Percentiles rank a stretch among this genome's conserved stretches.
Conservation (phyloP, 2,888 invertebrate genomes). For the Drosophila birchii region DNA sequence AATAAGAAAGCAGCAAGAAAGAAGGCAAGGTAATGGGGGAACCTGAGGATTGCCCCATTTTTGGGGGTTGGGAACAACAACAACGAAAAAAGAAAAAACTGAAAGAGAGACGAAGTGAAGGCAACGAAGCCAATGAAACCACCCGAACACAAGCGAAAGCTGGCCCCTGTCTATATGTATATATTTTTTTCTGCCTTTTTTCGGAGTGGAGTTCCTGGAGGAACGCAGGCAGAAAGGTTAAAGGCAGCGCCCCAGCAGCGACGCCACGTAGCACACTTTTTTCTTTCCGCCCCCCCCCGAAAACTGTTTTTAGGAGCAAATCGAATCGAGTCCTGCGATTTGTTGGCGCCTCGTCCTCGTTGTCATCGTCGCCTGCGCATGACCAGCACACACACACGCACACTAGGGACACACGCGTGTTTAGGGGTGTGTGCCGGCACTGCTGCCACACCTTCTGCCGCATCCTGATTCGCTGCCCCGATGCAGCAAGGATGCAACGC, state of each 20-base stretch:
- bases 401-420: constrained; percentile 32
- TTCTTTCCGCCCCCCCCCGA: constrained; percentile 9
- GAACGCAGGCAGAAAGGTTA: constrained; percentile 5
- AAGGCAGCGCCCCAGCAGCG: constrained; percentile 31
- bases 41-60: background rate
- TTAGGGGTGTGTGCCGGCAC: constrained; percentile 32
- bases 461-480: constrained; percentile 66
- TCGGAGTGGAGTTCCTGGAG: constrained; percentile 23
- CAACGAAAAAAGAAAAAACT: background rate
- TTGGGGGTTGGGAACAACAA: constrained; percentile 16
- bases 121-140: constrained; percentile 11
- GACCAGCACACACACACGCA: constrained; percentile 58
- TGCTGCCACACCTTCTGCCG: constrained; percentile 28
- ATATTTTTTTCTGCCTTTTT: constrained; percentile 1
- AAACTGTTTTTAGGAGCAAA: constrained; percentile 62
- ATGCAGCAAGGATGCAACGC: constrained; percentile 61
- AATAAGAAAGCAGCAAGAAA: constrained; percentile 60
- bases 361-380: constrained; percentile 62
- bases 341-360: constrained; percentile 54
- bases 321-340: constrained; percentile 66
- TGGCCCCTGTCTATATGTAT: background rate
- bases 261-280: constrained; percentile 29
- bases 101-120: constrained; percentile 4
- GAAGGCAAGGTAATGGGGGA: constrained; percentile 11
- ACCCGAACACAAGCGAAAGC: constrained; percentile 6